These are phyloP conservation scores for Dione vanillae DNA, from an alignment of 2,888 invertebrate genomes.

Conservation along the genomic window DNA sequence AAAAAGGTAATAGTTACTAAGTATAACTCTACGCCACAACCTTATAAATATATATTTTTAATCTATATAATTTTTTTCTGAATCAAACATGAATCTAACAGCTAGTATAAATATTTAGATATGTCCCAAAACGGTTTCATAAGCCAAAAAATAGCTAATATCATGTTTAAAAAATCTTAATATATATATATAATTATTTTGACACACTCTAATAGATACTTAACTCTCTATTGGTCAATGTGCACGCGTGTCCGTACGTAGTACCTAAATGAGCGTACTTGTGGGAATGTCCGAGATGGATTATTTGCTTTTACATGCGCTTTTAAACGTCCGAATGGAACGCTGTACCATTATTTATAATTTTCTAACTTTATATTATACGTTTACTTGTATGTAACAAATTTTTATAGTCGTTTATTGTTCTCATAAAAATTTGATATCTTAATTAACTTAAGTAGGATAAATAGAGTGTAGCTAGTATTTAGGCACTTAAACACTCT, in stretches of 20 bases:
- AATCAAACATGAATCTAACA: too few species aligned
- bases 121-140: neutral
- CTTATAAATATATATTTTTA: too few species aligned
- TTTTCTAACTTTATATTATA: slow-evolving; percentile 6
- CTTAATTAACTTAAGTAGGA: too few species aligned
- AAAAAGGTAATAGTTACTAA: too few species aligned
- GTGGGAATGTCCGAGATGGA: slow-evolving; percentile 67
- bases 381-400: neutral
- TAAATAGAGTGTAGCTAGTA: too few species aligned
- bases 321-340: slow-evolving; percentile 35
- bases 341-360: slow-evolving; percentile 24
- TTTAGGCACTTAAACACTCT: too few species aligned
- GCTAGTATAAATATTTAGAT: too few species aligned
- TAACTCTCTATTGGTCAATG: slow-evolving; percentile 55
- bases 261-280: slow-evolving; percentile 65
- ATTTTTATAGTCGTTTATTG: too few species aligned
- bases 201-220: slow-evolving; percentile 26
- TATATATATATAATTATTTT: neutral
- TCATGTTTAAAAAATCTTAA: neutral
- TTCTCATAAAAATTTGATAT: too few species aligned
- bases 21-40: too few species aligned
- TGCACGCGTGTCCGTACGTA: slow-evolving; percentile 78
- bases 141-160: neutral
- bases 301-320: slow-evolving; percentile 53
- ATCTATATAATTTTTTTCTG: too few species aligned